phyloP scores from a whole-genome alignment of 53 echinoderm and acorn worm species.

The Echinometra lucunter region DNA sequence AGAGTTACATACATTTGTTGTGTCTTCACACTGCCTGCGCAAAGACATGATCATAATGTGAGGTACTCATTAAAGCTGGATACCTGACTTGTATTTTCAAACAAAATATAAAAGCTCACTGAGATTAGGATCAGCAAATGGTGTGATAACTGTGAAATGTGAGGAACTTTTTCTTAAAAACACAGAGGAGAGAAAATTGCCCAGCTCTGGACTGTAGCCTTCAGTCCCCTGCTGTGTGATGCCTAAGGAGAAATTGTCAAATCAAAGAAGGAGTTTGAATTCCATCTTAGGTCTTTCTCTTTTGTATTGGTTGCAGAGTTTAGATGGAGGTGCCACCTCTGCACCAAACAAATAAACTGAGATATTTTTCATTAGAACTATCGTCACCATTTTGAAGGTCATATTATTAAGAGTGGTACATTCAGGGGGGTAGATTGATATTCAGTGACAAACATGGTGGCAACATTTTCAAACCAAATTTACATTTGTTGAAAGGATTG shows the following conservation, averaged over 20 bases:
- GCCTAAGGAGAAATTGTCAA: conserved; percentile 27
- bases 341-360: conserved; percentile 47
- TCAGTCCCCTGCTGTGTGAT: background rate
- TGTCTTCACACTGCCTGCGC: no score
- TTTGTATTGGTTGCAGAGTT: conserved; percentile 21
- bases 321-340: conserved; percentile 40
- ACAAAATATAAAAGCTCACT: background rate
- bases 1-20: background rate
- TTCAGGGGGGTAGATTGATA: conserved; percentile 8
- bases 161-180: background rate
- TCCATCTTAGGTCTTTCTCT: conserved; percentile 15
- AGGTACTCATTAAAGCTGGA: background rate
- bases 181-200: no score
- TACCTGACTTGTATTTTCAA: background rate
- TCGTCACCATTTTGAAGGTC: conserved; percentile 28
- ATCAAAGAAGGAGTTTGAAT: conserved; percentile 39
- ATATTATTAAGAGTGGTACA: background rate
- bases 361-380: conserved; percentile 43
- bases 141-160: conserved; percentile 24
- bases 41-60: background rate
- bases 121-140: background rate
- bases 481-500: background rate
- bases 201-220: conserved; percentile 3
- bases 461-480: background rate
- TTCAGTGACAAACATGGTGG: background rate